Conservation (phyloP, 1,140 invertebrate species). For the Euwallacea fornicatus region DNA sequence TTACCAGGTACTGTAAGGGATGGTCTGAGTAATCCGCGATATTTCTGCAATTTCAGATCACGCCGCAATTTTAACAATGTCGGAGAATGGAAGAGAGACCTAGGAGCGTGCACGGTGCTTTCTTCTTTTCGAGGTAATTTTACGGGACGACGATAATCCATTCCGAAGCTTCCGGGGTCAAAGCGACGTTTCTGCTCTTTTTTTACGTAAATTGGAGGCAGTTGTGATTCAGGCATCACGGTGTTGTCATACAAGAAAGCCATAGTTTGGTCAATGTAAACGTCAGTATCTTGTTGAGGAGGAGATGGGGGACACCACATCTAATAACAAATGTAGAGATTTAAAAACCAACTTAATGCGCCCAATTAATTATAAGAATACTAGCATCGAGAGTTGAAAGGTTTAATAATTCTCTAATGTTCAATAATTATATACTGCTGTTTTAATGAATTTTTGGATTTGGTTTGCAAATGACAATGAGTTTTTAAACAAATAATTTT, state of each 20-base stretch:
- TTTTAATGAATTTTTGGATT: no score
- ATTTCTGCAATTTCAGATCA: conserved; percentile 64
- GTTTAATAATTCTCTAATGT: no score
- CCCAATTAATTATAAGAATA: neutral
- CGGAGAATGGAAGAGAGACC: conserved; percentile 84
- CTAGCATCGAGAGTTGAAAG: no score
- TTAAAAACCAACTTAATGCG: neutral
- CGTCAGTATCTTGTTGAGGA: conserved; percentile 86
- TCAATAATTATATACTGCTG: no score
- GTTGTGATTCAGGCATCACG: conserved; percentile 78
- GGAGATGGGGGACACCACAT: conserved; percentile 95
- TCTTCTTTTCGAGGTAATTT: conserved; percentile 76
- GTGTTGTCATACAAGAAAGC: conserved; percentile 83
- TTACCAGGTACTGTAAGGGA: conserved; percentile 63
- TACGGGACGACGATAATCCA: conserved; percentile 60
- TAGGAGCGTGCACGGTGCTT: conserved; percentile 69
- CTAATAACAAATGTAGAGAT: conserved; percentile 56
- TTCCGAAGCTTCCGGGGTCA: conserved; percentile 56
- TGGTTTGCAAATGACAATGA: no score
- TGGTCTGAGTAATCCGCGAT: conserved; percentile 64
- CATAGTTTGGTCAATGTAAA: conserved; percentile 85
- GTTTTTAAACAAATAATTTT: no score
- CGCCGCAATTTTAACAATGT: conserved; percentile 63
- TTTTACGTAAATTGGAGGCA: conserved; percentile 84
- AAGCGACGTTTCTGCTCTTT: conserved; percentile 77